Conservation (phyloP, 2,113 vertebrate species). For the Cichladusa arquata region DNA sequence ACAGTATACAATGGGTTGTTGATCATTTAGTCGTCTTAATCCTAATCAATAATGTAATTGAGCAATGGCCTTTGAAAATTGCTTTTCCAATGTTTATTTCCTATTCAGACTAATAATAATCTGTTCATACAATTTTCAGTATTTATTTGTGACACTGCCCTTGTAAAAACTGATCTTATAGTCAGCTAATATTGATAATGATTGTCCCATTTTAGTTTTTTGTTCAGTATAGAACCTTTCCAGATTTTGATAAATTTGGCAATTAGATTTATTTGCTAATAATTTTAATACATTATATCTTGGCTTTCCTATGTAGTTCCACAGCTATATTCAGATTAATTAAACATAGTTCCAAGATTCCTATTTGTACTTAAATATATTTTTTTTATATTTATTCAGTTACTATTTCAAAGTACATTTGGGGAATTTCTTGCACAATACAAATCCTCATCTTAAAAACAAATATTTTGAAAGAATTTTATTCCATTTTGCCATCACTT, state of each 20-base stretch:
- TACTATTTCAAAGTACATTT: not conserved
- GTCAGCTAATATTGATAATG: conserved; percentile 1
- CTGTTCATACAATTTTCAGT: not conserved
- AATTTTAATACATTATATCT: conserved; percentile 3
- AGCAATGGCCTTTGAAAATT: not conserved
- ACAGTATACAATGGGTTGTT: not conserved
- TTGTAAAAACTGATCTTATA: conserved; percentile 13
- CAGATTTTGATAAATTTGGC: conserved; percentile 48
- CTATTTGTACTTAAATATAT: not conserved
- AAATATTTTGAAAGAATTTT: not conserved
- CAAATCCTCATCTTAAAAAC: not conserved
- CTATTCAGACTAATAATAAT: not conserved
- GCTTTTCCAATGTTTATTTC: not conserved
- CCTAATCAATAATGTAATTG: conserved; percentile 3
- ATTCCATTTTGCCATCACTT: not conserved
- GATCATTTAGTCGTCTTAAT: not conserved
- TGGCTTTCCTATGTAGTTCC: not conserved
- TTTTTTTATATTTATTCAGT: not conserved
- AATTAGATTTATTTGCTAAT: conserved; percentile 29
- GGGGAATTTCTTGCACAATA: not conserved
- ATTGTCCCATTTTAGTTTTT: conserved; percentile 12
- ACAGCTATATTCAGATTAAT: not conserved
- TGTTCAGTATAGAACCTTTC: conserved; percentile 10
- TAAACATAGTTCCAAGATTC: not conserved
- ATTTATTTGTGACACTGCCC: conserved; percentile 26